Conservation (phyloP, 2,888 invertebrate species). For the Callyntrura sp. region DNA sequence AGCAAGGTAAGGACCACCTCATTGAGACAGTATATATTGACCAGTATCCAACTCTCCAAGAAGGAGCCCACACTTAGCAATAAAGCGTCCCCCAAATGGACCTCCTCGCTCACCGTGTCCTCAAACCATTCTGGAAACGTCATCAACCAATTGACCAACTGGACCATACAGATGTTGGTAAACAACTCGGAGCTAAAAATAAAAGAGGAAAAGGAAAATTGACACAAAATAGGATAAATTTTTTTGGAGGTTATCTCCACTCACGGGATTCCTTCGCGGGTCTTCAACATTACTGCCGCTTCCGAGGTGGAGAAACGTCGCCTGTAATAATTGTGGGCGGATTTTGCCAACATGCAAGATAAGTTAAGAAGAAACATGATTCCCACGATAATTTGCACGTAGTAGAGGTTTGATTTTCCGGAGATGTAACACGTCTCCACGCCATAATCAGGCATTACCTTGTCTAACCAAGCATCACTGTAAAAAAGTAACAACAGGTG, state of each 20-base stretch:
- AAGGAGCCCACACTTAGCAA: neutral
- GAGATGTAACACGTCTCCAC: slow-evolving; percentile 4
- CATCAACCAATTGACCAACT: neutral
- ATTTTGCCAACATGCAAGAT: neutral
- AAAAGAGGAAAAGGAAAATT: neutral
- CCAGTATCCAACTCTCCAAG: neutral
- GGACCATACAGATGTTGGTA: neutral
- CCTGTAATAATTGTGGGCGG: too few relatives aligned
- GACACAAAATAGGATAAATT: too few relatives aligned
- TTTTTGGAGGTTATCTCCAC: too few relatives aligned
- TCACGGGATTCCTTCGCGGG: too few relatives aligned
- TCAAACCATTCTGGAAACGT: neutral
- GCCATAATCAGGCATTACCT: slow-evolving; percentile 25
- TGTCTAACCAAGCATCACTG: slow-evolving; percentile 21
- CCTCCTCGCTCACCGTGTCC: neutral
- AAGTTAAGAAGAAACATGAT: neutral
- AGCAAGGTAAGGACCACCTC: neutral
- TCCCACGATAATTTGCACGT: neutral
- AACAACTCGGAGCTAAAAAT: neutral
- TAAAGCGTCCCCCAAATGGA: neutral
- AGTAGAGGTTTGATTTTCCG: slow-evolving; percentile 6
- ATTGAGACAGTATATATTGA: slow-evolving; percentile 5
- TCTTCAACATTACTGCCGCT: neutral
- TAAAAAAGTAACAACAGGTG: too few relatives aligned
- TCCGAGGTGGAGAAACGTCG: too few relatives aligned